These are phyloP conservation scores for Phymatocera aterrima DNA, from an alignment of 2,888 invertebrate genomes.

Conservation along the genomic window DNA sequence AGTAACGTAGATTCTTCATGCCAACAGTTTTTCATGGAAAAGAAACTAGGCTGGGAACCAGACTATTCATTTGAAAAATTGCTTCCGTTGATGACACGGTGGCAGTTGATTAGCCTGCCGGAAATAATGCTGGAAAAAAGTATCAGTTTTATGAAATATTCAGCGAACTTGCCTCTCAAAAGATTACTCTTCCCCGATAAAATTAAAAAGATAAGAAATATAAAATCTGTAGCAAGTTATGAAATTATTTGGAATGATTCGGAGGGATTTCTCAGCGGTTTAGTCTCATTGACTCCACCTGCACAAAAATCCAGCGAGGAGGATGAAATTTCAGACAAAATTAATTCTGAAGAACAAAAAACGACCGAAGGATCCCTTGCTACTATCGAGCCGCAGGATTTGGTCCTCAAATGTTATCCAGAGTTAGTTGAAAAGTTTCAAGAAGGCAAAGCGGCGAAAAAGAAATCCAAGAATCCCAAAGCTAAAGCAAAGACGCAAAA, in stretches of 20 bases:
- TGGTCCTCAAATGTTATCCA: conserved; percentile 81
- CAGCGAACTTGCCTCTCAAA: conserved; percentile 47
- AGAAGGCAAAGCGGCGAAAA: conserved; percentile 77
- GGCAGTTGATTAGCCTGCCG: conserved; percentile 80
- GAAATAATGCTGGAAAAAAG: conserved; percentile 55
- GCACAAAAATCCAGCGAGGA: conserved; percentile 51
- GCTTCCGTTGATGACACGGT: conserved; percentile 85
- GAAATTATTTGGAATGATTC: conserved; percentile 85
- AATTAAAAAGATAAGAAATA: conserved; percentile 78
- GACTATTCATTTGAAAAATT: conserved; percentile 87
- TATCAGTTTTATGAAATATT: conserved; percentile 26
- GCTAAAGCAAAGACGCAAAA: conserved; percentile 54
- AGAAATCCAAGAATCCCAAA: conserved; percentile 60
- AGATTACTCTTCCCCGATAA: conserved; percentile 74
- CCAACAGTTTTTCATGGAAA: conserved; percentile 80
- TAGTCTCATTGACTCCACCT: conserved; percentile 71
- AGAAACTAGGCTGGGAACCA: conserved; percentile 85
- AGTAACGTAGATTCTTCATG: neutral
- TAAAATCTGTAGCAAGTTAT: conserved; percentile 81
- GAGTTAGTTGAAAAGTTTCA: conserved; percentile 79
- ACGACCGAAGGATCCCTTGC: conserved; percentile 77
- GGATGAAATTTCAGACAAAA: conserved; percentile 42
- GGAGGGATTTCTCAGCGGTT: conserved; percentile 76
- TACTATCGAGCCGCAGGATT: conserved; percentile 82
- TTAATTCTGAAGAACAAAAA: conserved; percentile 75